Base-by-base conservation (phyloP, 2,888 invertebrate species). In the Spodoptera picta region DNA sequence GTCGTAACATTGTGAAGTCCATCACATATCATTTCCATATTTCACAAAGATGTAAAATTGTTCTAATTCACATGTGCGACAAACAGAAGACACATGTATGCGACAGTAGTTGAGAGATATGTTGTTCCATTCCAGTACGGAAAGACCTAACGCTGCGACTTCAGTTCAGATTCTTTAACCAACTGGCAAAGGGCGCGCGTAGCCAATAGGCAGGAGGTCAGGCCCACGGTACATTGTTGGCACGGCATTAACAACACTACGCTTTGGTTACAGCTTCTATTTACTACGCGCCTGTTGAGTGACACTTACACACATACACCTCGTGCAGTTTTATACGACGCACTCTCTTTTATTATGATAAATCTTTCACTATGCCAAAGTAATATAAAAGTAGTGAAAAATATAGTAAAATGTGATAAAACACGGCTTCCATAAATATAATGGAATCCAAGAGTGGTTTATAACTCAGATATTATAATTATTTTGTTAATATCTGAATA, bases 61-160 rank as follows among this genome's bases (percentile, higher is more conserved):
- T 67, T 78, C 77, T 62, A 82, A 69, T 83, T 82, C 76, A 66
- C 70, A 69, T 73, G 57, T 60, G 66, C 62, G 59, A 36, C 36
- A 36, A 50, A 65, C 65, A 73, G 57, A 68, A 71, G 65, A 81
- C 82, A 85, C 80, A 72, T 72, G 82, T 84, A 79, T 82, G 79
- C 74, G 69, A 75, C 79, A 84, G 83, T 87, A 88, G 88, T 90
- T 89, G 83, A 91, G 86, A 86, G 83, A 82, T 91, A 80, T 90
- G 84, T 92, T 95, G 92, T 95, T 95, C 95, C 95, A 95, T 96
- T 96, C 93, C 97, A 98, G 98, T 98, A 97, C 97, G 98, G 97
- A 98, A 98, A 98, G 98, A 98, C 96, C 97, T 98, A 96, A 97
- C 97, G 95, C 97, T 98, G 96, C 97, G 98, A 96, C 97, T 98